Evolutionary conservation across 64 coral and sea anemone species (phyloP).

Genomic region (Cladopsammia gracilis): DNA sequence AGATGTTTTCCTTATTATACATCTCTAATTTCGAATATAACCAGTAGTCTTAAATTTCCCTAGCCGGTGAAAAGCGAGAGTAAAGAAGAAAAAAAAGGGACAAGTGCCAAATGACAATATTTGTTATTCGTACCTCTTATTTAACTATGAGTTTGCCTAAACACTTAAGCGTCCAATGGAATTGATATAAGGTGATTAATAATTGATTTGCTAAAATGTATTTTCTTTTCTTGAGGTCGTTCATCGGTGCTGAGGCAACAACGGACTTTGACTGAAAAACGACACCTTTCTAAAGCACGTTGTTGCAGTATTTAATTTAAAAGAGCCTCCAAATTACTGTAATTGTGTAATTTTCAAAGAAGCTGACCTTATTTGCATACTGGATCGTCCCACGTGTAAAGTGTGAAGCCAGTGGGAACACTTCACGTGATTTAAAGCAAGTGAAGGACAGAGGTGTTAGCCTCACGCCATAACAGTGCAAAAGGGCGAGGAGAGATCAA

Average conservation of each 20-base stretch:
- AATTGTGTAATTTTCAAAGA: slow-evolving; percentile 9
- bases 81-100: background rate
- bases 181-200: background rate
- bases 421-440: background rate
- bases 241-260: slow-evolving; percentile 52
- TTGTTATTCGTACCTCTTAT: background rate
- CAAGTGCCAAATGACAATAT: background rate
- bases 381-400: slow-evolving; percentile 1
- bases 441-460: background rate
- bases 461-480: background rate
- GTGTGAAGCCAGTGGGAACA: background rate
- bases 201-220: background rate
- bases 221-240: background rate
- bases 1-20: no score
- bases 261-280: slow-evolving; percentile 24
- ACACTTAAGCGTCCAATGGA: slow-evolving; percentile 12
- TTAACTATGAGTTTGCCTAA: slow-evolving; percentile 5
- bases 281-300: slow-evolving; percentile 54
- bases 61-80: background rate
- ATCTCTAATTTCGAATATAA: no score
- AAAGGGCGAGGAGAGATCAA: background rate
- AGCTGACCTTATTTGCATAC: slow-evolving; percentile 25
- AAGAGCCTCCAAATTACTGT: slow-evolving; percentile 27
- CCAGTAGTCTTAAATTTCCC: no score
- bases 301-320: slow-evolving; percentile 29